Conservation (phyloP, 1,140 invertebrate species). For the Dendrolimus kikuchii region DNA sequence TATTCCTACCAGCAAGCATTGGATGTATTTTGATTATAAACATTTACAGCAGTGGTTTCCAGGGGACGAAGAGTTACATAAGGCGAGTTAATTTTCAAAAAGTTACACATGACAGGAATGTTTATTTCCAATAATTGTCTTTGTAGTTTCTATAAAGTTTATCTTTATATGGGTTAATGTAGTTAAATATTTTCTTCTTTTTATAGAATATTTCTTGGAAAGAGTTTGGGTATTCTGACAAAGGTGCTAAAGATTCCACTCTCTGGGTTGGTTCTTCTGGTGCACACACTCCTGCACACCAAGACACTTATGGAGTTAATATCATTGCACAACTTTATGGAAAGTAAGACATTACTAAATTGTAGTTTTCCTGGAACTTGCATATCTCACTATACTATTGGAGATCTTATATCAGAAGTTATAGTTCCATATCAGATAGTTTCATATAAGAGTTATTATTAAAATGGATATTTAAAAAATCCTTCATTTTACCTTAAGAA, state of each 20-base stretch:
- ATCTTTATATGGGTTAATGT: not conserved
- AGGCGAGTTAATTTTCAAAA: constrained; percentile 54
- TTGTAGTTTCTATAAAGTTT: not conserved
- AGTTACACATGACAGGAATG: not conserved
- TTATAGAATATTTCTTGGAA: constrained; percentile 81
- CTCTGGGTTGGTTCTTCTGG: constrained; percentile 93
- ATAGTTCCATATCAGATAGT: too few relatives aligned
- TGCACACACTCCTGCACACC: constrained; percentile 94
- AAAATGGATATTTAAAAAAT: too few relatives aligned
- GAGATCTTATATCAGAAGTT: too few relatives aligned
- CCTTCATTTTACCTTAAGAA: too few relatives aligned
- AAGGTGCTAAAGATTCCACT: constrained; percentile 81
- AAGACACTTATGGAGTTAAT: constrained; percentile 96
- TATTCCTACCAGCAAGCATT: constrained; percentile 60
- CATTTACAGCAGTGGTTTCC: constrained; percentile 81
- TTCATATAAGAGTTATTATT: too few relatives aligned
- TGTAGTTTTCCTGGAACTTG: too few relatives aligned
- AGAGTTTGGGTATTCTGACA: constrained; percentile 81
- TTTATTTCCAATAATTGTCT: not conserved
- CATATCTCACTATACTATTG: too few relatives aligned
- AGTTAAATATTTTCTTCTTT: constrained; percentile 5
- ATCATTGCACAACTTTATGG: constrained; percentile 92
- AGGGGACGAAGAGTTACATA: constrained; percentile 73
- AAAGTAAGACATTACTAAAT: constrained; percentile 72
- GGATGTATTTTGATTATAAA: constrained; percentile 91